Evolutionary conservation across 2,888 invertebrate species (phyloP).

Genomic region (Ptychoptera albimana): DNA sequence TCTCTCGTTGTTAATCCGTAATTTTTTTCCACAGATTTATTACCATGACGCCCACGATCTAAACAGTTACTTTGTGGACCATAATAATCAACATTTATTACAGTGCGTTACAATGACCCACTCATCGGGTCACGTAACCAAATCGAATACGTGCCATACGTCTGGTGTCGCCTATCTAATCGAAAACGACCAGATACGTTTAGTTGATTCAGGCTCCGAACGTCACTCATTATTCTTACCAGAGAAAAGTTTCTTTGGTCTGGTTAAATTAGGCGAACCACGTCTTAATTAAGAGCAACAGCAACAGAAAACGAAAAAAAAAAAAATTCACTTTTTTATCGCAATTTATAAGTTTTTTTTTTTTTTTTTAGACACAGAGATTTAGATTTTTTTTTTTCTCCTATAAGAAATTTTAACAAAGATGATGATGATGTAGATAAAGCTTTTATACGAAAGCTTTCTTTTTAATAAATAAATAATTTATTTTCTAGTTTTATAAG

Average conservation of each 20-base stretch:
- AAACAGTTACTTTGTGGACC: constrained; percentile 48
- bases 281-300: neutral
- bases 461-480: too few relatives aligned
- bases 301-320: too few relatives aligned
- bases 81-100: constrained; percentile 39
- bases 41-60: constrained; percentile 54
- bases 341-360: too few relatives aligned
- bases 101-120: constrained; percentile 51
- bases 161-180: constrained; percentile 40
- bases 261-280: constrained; percentile 46
- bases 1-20: too few relatives aligned
- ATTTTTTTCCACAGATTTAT: constrained; percentile 40
- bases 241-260: constrained; percentile 59
- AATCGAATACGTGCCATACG: constrained; percentile 50
- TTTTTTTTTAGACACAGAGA: too few relatives aligned
- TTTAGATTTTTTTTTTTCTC: too few relatives aligned
- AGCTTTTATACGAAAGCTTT: too few relatives aligned
- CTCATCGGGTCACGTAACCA: constrained; percentile 32
- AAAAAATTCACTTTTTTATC: too few relatives aligned
- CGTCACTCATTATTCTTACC: constrained; percentile 51
- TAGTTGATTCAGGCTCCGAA: constrained; percentile 47
- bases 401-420: too few relatives aligned
- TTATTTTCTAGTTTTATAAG: too few relatives aligned
- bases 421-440: too few relatives aligned
- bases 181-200: constrained; percentile 41